Evolutionary conservation across 2,888 invertebrate species (phyloP).

Genomic region (Frankliniella intonsa): DNA sequence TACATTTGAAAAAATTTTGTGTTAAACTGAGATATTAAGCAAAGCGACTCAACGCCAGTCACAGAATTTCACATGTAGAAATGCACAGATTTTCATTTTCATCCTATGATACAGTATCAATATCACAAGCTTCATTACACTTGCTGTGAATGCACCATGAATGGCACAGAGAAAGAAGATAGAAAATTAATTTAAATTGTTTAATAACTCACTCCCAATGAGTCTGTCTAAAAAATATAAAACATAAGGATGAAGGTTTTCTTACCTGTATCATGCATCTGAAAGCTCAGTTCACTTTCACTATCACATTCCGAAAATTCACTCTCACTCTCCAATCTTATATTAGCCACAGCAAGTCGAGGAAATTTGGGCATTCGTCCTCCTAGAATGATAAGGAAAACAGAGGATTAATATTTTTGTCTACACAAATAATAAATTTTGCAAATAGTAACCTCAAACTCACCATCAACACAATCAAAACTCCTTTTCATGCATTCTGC

Average conservation of each 20-base stretch:
- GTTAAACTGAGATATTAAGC: too few species aligned
- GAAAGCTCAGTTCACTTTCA: neutral
- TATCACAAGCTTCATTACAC: neutral
- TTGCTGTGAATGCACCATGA: neutral
- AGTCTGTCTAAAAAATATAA: neutral
- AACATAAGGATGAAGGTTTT: neutral
- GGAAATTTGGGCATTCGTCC: neutral
- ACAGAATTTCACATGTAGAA: too few species aligned
- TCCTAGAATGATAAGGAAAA: neutral
- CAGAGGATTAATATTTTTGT: neutral
- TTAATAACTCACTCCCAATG: neutral
- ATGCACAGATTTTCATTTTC: neutral
- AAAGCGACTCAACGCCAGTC: too few species aligned
- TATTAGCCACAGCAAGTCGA: neutral
- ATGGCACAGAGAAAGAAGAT: neutral
- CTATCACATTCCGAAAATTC: neutral
- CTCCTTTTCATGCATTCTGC: neutral
- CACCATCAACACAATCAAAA: neutral
- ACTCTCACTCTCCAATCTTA: neutral
- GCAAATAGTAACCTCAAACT: neutral
- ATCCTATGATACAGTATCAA: neutral
- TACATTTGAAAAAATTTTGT: too few species aligned
- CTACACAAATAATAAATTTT: neutral
- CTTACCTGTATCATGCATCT: neutral
- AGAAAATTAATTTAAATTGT: neutral